Conservation (phyloP, 35 echinoderm and acorn worm genomes). For the Apostichopus japonicus region DNA sequence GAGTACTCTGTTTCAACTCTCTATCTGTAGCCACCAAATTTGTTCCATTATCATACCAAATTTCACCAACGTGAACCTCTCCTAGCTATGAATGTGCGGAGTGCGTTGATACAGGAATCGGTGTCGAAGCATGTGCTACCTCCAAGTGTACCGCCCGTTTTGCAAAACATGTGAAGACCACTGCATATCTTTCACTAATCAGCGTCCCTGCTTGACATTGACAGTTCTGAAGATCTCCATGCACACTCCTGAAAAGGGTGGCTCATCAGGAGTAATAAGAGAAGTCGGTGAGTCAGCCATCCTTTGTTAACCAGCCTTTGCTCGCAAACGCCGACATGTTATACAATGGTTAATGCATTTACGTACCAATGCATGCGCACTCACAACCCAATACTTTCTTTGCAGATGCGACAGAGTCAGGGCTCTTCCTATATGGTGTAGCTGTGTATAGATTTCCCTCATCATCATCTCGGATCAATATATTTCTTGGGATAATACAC, state of each 20-base stretch:
- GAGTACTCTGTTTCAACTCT: slow-evolving; percentile 42
- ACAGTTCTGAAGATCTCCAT: slow-evolving; percentile 72
- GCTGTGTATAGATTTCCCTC: too few species aligned
- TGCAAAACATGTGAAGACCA: slow-evolving; percentile 61
- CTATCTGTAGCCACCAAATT: slow-evolving; percentile 58
- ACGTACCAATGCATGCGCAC: slow-evolving; percentile 42
- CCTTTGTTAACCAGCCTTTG: slow-evolving; percentile 40
- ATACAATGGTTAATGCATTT: slow-evolving; percentile 41
- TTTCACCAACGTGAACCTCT: slow-evolving; percentile 38
- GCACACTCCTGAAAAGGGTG: slow-evolving; percentile 60
- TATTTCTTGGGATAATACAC: slow-evolving; percentile 55
- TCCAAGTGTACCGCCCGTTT: slow-evolving; percentile 70
- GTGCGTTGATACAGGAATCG: slow-evolving; percentile 67
- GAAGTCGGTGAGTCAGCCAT: slow-evolving; percentile 52
- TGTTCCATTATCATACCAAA: slow-evolving; percentile 66
- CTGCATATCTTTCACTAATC: slow-evolving; percentile 54
- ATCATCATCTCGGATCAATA: background rate
- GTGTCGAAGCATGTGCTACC: slow-evolving; percentile 55
- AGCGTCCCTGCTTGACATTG: slow-evolving; percentile 66
- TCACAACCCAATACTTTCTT: slow-evolving; percentile 43
- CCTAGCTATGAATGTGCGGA: slow-evolving; percentile 52
- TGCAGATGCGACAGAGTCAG: slow-evolving; percentile 36
- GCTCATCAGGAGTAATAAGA: slow-evolving; percentile 42
- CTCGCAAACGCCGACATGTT: slow-evolving; percentile 32
- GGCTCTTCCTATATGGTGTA: slow-evolving; percentile 40